Evolutionary conservation across 2,888 invertebrate genomes (phyloP).

Genomic region (Nomada goodeniana): DNA sequence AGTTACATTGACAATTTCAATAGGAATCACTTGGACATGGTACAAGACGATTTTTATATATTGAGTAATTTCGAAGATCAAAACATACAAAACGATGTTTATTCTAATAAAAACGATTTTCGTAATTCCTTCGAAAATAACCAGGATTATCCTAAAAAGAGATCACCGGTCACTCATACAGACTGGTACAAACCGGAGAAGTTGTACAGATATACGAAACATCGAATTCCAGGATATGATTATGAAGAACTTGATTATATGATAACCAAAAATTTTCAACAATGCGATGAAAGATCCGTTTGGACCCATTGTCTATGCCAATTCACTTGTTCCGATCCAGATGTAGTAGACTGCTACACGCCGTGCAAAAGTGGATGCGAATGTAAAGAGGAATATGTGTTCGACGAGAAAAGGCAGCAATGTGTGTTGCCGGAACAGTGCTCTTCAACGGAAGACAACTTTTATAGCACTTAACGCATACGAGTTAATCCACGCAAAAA

Average conservation of each 20-base stretch:
- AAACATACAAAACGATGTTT: conserved; percentile 33
- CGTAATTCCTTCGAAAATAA: conserved; percentile 23
- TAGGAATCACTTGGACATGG: conserved; percentile 49
- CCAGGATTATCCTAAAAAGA: conserved; percentile 33
- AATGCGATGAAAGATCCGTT: conserved; percentile 78
- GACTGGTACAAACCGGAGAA: conserved; percentile 72
- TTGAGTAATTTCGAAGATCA: conserved; percentile 61
- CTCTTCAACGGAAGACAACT: conserved; percentile 37
- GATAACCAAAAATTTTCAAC: conserved; percentile 62
- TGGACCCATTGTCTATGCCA: conserved; percentile 82
- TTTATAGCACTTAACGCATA: conserved; percentile 52
- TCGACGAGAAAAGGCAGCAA: conserved; percentile 72
- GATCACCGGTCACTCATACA: conserved; percentile 26
- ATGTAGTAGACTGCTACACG: conserved; percentile 80
- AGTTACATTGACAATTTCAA: conserved; percentile 54
- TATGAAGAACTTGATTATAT: conserved; percentile 79
- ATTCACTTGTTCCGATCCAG: conserved; percentile 79
- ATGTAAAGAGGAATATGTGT: conserved; percentile 81
- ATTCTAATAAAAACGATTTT: conserved; percentile 38
- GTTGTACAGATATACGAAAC: conserved; percentile 80
- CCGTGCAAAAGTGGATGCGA: conserved; percentile 81
- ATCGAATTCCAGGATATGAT: conserved; percentile 80
- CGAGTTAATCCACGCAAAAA: background rate
- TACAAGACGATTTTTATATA: conserved; percentile 76
- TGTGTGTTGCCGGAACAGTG: conserved; percentile 79